Evolutionary conservation across 2,888 invertebrate genomes (phyloP), one percentile per base, ranked within the genome.

Genomic region (Antitype chi): DNA sequence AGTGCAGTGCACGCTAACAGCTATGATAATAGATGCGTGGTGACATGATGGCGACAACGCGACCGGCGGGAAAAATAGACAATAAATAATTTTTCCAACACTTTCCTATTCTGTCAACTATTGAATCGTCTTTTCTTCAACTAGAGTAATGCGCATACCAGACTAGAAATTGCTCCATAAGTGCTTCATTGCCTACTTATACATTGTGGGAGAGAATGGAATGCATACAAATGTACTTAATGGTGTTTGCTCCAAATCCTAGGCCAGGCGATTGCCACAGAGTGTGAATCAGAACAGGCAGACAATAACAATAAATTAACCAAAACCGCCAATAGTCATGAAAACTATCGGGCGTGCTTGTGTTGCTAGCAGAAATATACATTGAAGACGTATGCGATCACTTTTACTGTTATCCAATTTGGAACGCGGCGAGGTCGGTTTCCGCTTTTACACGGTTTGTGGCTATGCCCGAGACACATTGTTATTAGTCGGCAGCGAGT

Each of bases 341-440:
- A 93, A 94, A 94, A 93, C 91, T 90, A 92, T 91, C 85, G 76
- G 70, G 80, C 72, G 85, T 85, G 87, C 85, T 90, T 84, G 87
- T 90, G 84, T 88, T 90, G 87, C 86, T 87, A 88, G 91, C 91
- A 92, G 94, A 94, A 94, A 94, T 84, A 66, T 93, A 93, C 92
- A 94, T 94, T 92, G 93, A 93, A 95, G 91, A 94, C 90, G 94
- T 95, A 95, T 96, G 95, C 95, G 96, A 96, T 94, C 95, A 95
- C 95, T 96, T 95, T 96, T 96, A 96, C 96, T 96, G 96, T 96
- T 96, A 96, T 95, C 94, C 96, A 96, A 96, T 96, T 96, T 96
- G 91, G 95, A 95, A 93, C 95, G 94, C 93, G 92, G 92, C 92
- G 92, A 92, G 91, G 91, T 94, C 91, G 94, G 94, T 96, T 96